These are phyloP conservation scores for Protula sp. DNA, from an alignment of 2,888 invertebrate genomes.

Conservation along the genomic window DNA sequence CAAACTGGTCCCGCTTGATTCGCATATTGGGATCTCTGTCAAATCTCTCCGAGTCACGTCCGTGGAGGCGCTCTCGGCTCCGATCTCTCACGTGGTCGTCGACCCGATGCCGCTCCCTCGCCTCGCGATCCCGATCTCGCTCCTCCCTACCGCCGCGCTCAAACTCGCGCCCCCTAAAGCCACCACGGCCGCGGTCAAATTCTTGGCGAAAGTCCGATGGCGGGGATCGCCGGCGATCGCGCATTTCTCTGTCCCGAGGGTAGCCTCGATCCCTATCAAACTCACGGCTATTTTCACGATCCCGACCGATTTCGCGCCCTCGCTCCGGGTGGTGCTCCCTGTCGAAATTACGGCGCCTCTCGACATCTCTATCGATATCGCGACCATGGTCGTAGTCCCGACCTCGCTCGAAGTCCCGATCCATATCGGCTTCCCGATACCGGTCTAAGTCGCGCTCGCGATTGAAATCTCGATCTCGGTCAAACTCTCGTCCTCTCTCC, in stretches of 20 bases:
- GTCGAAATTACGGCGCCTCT: neutral
- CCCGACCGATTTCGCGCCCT: neutral
- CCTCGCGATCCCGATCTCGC: conserved; percentile 11
- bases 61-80: too few relatives aligned
- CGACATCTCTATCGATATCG: neutral
- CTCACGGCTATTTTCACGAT: neutral
- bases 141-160: neutral
- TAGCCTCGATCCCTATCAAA: neutral
- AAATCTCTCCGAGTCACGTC: too few relatives aligned
- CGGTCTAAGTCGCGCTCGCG: neutral
- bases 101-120: conserved; percentile 1
- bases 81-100: neutral
- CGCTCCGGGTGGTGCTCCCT: neutral
- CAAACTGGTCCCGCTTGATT: too few relatives aligned
- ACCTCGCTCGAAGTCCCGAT: too few relatives aligned
- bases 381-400: conserved; percentile 13
- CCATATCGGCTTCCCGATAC: neutral
- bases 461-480: too few relatives aligned
- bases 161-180: neutral
- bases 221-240: too few relatives aligned
- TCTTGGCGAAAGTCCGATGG: neutral
- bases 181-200: neutral
- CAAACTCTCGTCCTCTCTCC: too few relatives aligned
- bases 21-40: too few relatives aligned
- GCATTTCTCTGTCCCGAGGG: neutral